These are phyloP conservation scores for Nibea coibor DNA, from an alignment of 2,113 vertebrate genomes.

Conservation along the genomic window DNA sequence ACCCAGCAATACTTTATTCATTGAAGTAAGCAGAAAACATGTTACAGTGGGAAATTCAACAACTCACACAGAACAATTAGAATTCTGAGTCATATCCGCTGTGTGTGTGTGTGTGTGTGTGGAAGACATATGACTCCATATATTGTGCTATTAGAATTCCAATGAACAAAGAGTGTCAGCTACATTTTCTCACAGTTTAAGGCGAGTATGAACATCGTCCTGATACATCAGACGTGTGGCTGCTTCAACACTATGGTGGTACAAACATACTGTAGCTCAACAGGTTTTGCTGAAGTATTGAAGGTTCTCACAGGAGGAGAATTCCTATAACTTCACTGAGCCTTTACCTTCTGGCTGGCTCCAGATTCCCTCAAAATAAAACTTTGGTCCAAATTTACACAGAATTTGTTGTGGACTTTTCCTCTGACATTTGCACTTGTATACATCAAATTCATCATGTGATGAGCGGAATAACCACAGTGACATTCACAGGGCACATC, in stretches of 20 bases:
- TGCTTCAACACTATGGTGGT: background rate
- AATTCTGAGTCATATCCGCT: too few species aligned
- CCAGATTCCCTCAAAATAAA: too few species aligned
- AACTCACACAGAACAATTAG: background rate
- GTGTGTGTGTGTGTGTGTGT: too few species aligned
- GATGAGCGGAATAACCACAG: too few species aligned
- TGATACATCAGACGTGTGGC: background rate
- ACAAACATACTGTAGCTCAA: background rate
- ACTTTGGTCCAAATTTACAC: too few species aligned
- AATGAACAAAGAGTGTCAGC: background rate
- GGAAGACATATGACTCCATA: background rate
- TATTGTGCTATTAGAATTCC: too few species aligned
- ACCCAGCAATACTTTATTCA: conserved; percentile 6
- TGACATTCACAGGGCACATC: too few species aligned
- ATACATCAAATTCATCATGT: too few species aligned
- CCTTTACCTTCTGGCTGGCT: too few species aligned
- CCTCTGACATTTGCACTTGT: too few species aligned
- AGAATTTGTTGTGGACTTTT: too few species aligned
- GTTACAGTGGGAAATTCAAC: background rate
- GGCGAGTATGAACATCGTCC: background rate
- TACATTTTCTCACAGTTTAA: background rate
- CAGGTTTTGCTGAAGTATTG: background rate
- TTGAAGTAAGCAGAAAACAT: background rate
- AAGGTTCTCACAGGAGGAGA: background rate
- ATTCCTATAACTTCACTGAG: background rate